Base-by-base conservation (phyloP, 2,888 invertebrate species). In the Cataglyphis albicans region DNA sequence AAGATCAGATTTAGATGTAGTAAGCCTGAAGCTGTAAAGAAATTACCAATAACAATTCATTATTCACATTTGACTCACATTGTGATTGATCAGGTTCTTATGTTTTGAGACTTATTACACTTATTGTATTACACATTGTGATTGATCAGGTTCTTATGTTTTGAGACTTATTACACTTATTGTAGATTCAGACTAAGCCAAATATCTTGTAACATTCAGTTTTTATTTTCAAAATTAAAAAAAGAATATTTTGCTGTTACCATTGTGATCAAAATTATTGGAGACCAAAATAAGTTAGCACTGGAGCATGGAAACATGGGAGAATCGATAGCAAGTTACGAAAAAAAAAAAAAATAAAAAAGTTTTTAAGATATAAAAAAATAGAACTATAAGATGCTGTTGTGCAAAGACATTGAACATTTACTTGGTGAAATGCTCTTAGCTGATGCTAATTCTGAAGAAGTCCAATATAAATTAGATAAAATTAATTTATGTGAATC, bases 291-390 rank as follows among this genome's bases (percentile, higher is more conserved):
- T 52, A 52, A n/a, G 9, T 52, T 52, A 29, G 1, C 25, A 29
- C 25, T 29, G 25, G 2, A 29, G 25, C 25, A 52, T n/a, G n/a
- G n/a, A 52, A 52, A 9, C 52, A 52, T 52, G n/a, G n/a, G 52
- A 52, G 52, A n/a, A 52, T 52, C 52, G 0, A 52, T n/a, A 52
- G 52, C 52, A n/a, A 52, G 52, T 52, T 52, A 9, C n/a, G n/a
- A 52, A 52, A 52, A 52, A 52, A n/a, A n/a, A 52, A n/a, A 21
- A 52, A 52, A 52, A 52, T 52, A 52, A 52, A 52, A 52, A n/a
- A 52, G n/a, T 52, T n/a, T 52, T 52, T 52, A 52, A 52, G 52
- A 52, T n/a, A 3, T 52, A 29, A n/a, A 52, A 52, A 52, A 52
- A 52, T 52, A 52, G 9, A n/a, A 52, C n/a, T 6, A 52, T 52